Evolutionary conservation across 2,113 vertebrate species (phyloP).

Genomic region (Maccullochella peelii): DNA sequence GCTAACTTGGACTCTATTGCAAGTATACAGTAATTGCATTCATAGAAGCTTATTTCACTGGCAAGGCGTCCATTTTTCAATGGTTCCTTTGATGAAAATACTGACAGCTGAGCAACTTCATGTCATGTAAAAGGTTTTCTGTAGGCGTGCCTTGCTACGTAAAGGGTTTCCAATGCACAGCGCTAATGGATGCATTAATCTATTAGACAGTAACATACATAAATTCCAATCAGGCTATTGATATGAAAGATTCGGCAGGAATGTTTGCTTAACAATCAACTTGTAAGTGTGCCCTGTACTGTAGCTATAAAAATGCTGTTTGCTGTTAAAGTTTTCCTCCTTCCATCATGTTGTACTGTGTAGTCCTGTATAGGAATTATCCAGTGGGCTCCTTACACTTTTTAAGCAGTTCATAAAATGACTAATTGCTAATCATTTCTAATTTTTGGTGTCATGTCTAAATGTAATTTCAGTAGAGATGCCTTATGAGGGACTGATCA

Average conservation of each 20-base stretch:
- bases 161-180: conserved; percentile 7
- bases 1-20: not conserved
- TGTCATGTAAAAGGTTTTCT: conserved; percentile 18
- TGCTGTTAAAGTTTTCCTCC: not conserved
- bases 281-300: conserved; percentile 18
- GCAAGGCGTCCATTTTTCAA: not conserved
- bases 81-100: not conserved
- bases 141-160: conserved; percentile 22
- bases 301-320: conserved; percentile 39
- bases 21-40: conserved; percentile 16
- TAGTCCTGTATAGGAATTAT: conserved; percentile 2
- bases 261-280: conserved; percentile 26
- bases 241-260: not conserved
- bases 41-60: not conserved
- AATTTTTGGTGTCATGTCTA: conserved; percentile 23
- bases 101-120: conserved; percentile 17
- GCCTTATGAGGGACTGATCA: conserved; percentile 32
- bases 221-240: conserved; percentile 4
- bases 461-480: conserved; percentile 41
- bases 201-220: not conserved
- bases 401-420: conserved; percentile 14
- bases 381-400: not conserved
- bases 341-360: not conserved
- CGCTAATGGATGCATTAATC: conserved; percentile 7
- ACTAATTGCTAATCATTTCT: not conserved